Evolutionary conservation across 1,140 invertebrate species (phyloP).

Genomic region (Camponotus pennsylvanicus): DNA sequence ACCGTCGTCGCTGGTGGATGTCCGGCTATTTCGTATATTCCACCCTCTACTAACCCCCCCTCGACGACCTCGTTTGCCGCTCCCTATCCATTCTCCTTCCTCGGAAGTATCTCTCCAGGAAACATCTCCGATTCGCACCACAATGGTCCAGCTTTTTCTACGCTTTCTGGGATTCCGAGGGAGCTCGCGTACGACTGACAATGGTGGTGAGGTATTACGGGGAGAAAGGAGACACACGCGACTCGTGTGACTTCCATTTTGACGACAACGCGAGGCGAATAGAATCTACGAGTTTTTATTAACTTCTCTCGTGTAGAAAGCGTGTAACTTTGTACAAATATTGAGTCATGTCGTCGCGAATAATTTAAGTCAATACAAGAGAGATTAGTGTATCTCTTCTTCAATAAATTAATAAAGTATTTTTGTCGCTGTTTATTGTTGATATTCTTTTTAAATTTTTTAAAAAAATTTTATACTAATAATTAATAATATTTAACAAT

Average conservation of each 20-base stretch:
- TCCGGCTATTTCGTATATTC: slow-evolving; percentile 60
- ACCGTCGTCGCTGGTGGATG: slow-evolving; percentile 26
- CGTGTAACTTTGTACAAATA: neutral
- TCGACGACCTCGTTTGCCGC: slow-evolving; percentile 15
- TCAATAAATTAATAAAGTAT: slow-evolving; percentile 1
- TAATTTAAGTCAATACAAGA: neutral
- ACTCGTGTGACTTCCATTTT: neutral
- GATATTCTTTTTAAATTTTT: neutral
- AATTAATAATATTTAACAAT: neutral
- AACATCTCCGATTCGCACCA: slow-evolving; percentile 65
- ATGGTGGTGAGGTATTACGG: slow-evolving; percentile 30
- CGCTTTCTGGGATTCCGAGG: slow-evolving; percentile 37
- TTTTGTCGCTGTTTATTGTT: neutral
- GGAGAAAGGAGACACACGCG: slow-evolving; percentile 15
- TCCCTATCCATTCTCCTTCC: slow-evolving; percentile 53
- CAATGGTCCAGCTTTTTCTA: slow-evolving; percentile 65
- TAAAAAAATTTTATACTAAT: no score
- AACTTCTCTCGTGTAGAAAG: neutral
- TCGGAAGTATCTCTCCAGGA: slow-evolving; percentile 50
- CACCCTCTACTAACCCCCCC: slow-evolving; percentile 28
- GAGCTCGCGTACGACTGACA: neutral
- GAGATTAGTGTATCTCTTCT: neutral
- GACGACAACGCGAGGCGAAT: slow-evolving; percentile 14
- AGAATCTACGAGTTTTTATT: slow-evolving; percentile 10
- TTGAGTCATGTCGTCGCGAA: neutral